Evolutionary conservation across 2,888 invertebrate genomes (phyloP).

Genomic region (Chaetoderma sp.): DNA sequence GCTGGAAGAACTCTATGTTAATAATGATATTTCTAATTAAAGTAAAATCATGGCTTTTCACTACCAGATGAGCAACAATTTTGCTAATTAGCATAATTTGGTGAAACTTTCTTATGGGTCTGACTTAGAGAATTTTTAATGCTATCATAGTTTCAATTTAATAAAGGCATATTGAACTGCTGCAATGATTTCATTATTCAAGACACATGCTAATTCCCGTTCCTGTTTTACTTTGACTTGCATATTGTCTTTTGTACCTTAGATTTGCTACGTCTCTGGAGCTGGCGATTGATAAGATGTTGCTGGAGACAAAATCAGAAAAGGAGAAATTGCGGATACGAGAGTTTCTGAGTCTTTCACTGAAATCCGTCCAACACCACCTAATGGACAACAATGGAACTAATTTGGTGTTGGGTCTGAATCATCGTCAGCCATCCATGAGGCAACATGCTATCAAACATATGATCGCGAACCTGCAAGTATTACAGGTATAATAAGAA

Average conservation of each 20-base stretch:
- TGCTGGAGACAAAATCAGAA: conserved; percentile 30
- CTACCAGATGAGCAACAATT: no score
- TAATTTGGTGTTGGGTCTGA: conserved; percentile 78
- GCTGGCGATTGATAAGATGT: conserved; percentile 39
- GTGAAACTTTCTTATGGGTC: no score
- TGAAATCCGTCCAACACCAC: conserved; percentile 53
- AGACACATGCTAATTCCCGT: no score
- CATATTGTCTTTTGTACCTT: conserved; percentile 8
- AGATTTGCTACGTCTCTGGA: conserved; percentile 52
- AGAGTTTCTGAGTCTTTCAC: conserved; percentile 52
- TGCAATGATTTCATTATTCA: no score
- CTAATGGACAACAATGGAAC: conserved; percentile 53
- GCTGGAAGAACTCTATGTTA: no score
- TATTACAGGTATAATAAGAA: background rate
- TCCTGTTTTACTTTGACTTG: no score
- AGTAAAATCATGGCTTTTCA: no score
- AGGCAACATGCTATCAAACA: conserved; percentile 78
- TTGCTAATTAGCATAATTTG: no score
- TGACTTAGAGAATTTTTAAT: no score
- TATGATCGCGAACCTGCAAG: conserved; percentile 71
- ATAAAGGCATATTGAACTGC: no score
- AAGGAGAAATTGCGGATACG: conserved; percentile 42
- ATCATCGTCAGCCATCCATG: conserved; percentile 78
- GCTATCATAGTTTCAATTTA: no score
- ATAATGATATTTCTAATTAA: no score